A percentile compares a stretch with the other conserved stretches of the same genome.
Conservation (phyloP, 2,113 vertebrate species). For the Cynocephalus volans region DNA sequence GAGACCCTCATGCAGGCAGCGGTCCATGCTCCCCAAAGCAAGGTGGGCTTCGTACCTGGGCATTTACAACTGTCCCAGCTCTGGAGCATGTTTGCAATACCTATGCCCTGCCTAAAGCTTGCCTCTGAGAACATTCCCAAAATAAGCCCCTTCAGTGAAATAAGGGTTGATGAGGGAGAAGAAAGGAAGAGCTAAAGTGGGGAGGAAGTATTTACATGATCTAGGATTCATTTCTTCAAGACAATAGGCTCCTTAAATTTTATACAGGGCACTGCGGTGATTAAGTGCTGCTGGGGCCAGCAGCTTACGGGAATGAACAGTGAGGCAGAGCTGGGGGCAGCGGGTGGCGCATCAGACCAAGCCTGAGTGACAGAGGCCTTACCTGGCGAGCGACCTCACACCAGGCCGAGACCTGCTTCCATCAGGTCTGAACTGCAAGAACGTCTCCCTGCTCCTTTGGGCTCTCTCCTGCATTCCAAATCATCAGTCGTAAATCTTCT, state of each 20-base stretch:
- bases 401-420: not conserved
- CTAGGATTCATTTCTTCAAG: not conserved
- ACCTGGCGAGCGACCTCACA: not conserved
- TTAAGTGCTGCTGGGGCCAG: not conserved
- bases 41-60: not conserved
- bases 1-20: not conserved
- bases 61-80: not conserved
- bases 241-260: slow-evolving; percentile 40
- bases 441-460: not conserved
- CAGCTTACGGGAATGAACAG: not conserved
- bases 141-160: not conserved
- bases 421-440: slow-evolving; percentile 10
- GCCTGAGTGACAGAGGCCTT: not conserved
- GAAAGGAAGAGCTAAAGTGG: not conserved
- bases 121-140: not conserved
- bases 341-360: not conserved
- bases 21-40: not conserved
- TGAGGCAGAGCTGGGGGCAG: not conserved
- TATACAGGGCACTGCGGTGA: not conserved
- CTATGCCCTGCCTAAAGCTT: not conserved
- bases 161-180: not conserved
- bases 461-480: not conserved
- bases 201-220: not conserved
- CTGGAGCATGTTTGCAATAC: fast-evolving
- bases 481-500: not conserved